Percentiles rank a stretch among this genome's conserved stretches.
Conservation (phyloP, 2,797 vertebrate species). For the Acanthurus tractus region DNA sequence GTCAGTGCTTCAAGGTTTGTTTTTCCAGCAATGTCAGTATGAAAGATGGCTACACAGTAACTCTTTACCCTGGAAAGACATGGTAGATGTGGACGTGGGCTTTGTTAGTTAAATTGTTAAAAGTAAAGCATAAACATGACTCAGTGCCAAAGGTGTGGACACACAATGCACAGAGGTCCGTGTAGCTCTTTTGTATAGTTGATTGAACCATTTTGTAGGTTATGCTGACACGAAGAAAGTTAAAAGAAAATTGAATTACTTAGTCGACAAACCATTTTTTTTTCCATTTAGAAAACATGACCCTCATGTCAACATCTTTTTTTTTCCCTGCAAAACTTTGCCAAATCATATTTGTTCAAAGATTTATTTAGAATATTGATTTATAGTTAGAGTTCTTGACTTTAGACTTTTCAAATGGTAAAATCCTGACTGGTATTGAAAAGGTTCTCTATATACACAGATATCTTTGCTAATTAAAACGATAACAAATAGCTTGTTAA, state of each 20-base stretch:
- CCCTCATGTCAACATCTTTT: neutral
- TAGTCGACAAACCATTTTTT: slow-evolving; percentile 5
- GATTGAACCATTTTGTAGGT: slow-evolving; percentile 44
- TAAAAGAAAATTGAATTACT: slow-evolving; percentile 5
- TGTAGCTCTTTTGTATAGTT: slow-evolving; percentile 34
- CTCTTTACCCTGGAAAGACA: slow-evolving; percentile 28
- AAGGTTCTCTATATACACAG: no score
- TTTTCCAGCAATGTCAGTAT: slow-evolving; percentile 50
- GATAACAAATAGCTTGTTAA: neutral
- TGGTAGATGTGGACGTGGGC: slow-evolving; percentile 36
- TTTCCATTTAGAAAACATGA: neutral
- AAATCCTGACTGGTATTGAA: neutral
- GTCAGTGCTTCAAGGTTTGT: slow-evolving; percentile 43
- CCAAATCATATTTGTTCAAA: slow-evolving; percentile 13
- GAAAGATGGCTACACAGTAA: slow-evolving; percentile 45
- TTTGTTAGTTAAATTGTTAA: slow-evolving; percentile 37
- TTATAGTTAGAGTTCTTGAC: neutral
- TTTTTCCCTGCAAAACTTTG: neutral
- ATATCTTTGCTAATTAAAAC: no score
- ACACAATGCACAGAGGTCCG: slow-evolving; percentile 22
- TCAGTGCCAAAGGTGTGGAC: slow-evolving; percentile 28
- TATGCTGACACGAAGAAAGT: slow-evolving; percentile 24
- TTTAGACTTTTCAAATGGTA: neutral
- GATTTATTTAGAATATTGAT: slow-evolving; percentile 11
- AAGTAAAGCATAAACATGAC: slow-evolving; percentile 43